Conservation (phyloP, 2,113 vertebrate species). For the Bufo gargarizans region DNA sequence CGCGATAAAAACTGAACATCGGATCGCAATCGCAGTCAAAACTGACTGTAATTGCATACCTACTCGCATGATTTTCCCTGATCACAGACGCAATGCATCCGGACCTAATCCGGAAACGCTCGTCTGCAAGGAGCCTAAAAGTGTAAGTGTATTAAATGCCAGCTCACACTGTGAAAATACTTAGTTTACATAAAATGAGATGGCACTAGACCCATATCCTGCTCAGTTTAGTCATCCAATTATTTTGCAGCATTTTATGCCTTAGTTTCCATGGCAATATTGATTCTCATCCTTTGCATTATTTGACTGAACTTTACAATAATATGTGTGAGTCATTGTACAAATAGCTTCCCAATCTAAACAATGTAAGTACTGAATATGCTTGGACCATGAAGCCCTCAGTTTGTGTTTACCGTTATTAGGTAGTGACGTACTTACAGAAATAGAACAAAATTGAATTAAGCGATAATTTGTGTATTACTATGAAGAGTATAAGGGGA, state of each 20-base stretch:
- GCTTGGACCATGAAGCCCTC: not conserved
- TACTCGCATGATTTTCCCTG: too few species aligned
- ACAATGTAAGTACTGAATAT: constrained; percentile 33
- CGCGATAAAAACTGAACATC: too few species aligned
- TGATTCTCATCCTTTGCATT: constrained; percentile 52
- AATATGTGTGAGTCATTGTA: constrained; percentile 22
- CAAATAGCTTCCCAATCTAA: constrained; percentile 48
- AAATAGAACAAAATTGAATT: not conserved
- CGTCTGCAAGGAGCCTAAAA: too few species aligned
- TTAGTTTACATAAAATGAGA: constrained; percentile 39
- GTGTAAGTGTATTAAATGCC: not conserved
- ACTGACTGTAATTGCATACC: too few species aligned
- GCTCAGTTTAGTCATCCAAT: constrained; percentile 32
- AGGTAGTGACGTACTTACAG: not conserved
- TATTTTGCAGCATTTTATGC: constrained; percentile 36
- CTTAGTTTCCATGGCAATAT: constrained; percentile 58
- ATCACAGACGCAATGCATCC: too few species aligned
- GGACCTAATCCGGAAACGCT: too few species aligned
- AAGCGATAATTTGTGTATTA: not conserved
- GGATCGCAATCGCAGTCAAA: too few species aligned
- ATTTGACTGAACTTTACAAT: constrained; percentile 40
- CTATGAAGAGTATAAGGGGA: not conserved
- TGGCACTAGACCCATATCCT: constrained; percentile 48
- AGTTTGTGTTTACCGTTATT: not conserved
- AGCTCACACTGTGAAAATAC: not conserved